Conservation (phyloP, 2,888 invertebrate species). For the Drosophila sordidula region DNA sequence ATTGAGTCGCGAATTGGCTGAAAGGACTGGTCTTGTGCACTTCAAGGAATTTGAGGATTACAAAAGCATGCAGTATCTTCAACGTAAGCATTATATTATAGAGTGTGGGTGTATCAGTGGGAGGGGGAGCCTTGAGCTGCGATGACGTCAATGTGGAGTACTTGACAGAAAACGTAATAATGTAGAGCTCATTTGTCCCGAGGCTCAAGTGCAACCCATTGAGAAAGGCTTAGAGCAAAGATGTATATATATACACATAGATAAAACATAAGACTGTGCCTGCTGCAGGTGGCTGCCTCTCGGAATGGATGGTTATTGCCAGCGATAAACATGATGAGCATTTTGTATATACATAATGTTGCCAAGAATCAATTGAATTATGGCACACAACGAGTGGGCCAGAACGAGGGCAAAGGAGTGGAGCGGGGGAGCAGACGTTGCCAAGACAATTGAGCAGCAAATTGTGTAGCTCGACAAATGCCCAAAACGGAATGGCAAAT, state of each 20-base stretch:
- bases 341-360: constrained; percentile 58
- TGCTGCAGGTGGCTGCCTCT: constrained; percentile 31
- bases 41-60: constrained; percentile 21
- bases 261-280: background rate
- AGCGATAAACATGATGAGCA: constrained; percentile 67
- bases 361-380: constrained; percentile 77
- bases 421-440: constrained; percentile 21
- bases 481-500: constrained; percentile 73
- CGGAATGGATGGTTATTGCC: constrained; percentile 60
- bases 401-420: background rate
- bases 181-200: constrained; percentile 81
- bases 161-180: constrained; percentile 73
- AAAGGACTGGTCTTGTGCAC: background rate
- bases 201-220: constrained; percentile 72
- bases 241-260: constrained; percentile 10
- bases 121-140: constrained; percentile 14
- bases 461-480: constrained; percentile 73
- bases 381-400: constrained; percentile 44
- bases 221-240: constrained; percentile 67
- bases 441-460: constrained; percentile 80
- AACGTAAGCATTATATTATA: constrained; percentile 2
- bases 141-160: constrained; percentile 59
- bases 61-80: constrained; percentile 9
- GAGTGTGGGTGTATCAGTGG: constrained; percentile 1
- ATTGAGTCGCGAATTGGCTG: constrained; percentile 1